Evolutionary conservation across 2,888 invertebrate genomes (phyloP), one percentile per base, ranked within the genome.

Genomic region (Eilema depressum): DNA sequence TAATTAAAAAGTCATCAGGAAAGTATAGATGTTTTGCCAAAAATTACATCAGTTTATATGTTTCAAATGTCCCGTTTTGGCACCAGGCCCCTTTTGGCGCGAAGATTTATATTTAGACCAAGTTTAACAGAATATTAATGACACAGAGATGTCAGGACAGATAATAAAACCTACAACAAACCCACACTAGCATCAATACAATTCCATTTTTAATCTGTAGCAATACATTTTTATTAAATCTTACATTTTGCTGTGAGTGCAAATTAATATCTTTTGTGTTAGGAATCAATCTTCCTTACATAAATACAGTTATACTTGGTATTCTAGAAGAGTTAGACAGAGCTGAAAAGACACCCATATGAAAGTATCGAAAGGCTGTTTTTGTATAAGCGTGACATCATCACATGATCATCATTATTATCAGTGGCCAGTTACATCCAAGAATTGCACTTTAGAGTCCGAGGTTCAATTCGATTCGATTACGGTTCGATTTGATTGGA

Each of bases 101-200:
- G 28, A 33, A 17, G 11, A 66, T 25, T 65, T 12, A 28, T 61
- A 59, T 61, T 8, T 61, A n/a, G 28, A 66, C 30, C 47, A 63
- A 25, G 25, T 63, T 14, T n/a, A 47, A 53, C 25, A 23, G 41
- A 71, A 63, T 67, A 71, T 63, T 53, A 67, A 67, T 63, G 47
- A 66, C 14, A 14, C 17, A 7, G 25, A 70, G 59, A 66, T 63
- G 67, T 60, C 63, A 61, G 17, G 25, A 20, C 65, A 65, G 28
- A 53, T 64, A 67, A 37, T 60, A 33, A 60, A 23, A 62, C 64
- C 33, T 56, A 71, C 60, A 68, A 26, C 3, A 68, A 64, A 37
- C 71, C 68, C 64, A 71, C 71, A 64, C 70, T 23, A n/a, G 33
- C 53, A 41, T 17, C 3, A 60, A 47, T 33, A 47, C 23, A 59